Percentiles rank a stretch among this genome's conserved stretches.
Evolutionary conservation across 1,140 invertebrate genomes (phyloP).

Genomic region (Magallana gigas): DNA sequence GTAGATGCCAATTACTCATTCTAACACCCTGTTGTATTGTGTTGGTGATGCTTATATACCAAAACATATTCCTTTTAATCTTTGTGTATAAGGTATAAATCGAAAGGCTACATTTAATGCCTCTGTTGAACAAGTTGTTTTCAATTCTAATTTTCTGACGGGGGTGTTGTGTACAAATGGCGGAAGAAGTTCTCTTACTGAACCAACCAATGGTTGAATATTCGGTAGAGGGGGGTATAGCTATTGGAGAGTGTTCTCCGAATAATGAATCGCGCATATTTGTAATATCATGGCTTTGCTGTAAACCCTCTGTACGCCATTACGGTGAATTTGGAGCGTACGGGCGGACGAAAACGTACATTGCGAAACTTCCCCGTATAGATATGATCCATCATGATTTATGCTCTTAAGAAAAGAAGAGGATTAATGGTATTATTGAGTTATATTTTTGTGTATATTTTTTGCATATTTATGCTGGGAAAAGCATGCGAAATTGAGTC

Average conservation of each 20-base stretch:
- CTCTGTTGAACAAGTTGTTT: too few species aligned
- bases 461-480: not conserved
- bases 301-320: slow-evolving; percentile 64
- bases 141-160: not conserved
- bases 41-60: too few species aligned
- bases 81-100: too few species aligned
- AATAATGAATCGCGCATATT: slow-evolving; percentile 65
- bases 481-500: slow-evolving; percentile 46
- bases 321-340: slow-evolving; percentile 49
- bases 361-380: slow-evolving; percentile 26
- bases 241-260: slow-evolving; percentile 46
- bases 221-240: slow-evolving; percentile 55
- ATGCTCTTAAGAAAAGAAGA: slow-evolving; percentile 45
- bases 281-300: slow-evolving; percentile 61
- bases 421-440: slow-evolving; percentile 45
- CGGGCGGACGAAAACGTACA: slow-evolving; percentile 54
- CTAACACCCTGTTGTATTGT: too few species aligned
- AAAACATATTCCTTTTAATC: too few species aligned
- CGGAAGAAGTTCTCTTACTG: not conserved
- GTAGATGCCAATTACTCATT: too few species aligned
- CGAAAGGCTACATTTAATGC: too few species aligned
- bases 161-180: not conserved
- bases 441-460: slow-evolving; percentile 36
- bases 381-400: slow-evolving; percentile 45
- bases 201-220: slow-evolving; percentile 60